A percentile compares a stretch with the other conserved stretches of the same genome.
Evolutionary conservation across 1,140 invertebrate species (phyloP).

Genomic region (Cydia strobilella): DNA sequence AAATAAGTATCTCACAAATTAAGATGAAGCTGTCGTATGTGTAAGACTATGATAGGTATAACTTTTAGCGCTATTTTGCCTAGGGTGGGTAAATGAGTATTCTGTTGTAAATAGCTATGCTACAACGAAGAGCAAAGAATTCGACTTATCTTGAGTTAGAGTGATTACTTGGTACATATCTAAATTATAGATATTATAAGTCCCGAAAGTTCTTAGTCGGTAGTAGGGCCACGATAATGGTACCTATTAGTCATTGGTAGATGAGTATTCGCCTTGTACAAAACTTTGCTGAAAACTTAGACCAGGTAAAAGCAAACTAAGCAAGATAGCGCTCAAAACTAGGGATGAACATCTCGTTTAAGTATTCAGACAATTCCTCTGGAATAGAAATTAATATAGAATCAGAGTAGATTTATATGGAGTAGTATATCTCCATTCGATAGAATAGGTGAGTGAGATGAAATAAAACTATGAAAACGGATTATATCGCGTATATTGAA

Average conservation of each 20-base stretch:
- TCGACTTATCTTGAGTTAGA: too few species aligned
- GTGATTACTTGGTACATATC: background rate
- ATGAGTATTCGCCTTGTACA: constrained; percentile 6
- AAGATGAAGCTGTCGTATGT: too few species aligned
- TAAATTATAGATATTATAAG: background rate
- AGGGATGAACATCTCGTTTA: constrained; percentile 16
- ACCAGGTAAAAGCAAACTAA: constrained; percentile 25
- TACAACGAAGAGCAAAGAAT: too few species aligned
- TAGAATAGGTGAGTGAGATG: too few species aligned
- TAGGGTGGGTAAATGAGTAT: too few species aligned
- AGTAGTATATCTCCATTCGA: background rate
- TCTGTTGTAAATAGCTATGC: too few species aligned
- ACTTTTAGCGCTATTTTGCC: too few species aligned
- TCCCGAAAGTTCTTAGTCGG: background rate
- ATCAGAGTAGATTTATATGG: background rate
- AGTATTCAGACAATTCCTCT: constrained; percentile 30
- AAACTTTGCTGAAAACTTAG: constrained; percentile 17
- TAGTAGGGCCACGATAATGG: background rate
- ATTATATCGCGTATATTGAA: too few species aligned
- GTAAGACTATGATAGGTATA: too few species aligned
- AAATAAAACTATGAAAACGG: too few species aligned
- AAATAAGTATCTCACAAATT: too few species aligned
- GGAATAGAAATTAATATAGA: constrained; percentile 29
- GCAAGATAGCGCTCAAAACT: constrained; percentile 18
- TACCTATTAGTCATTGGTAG: background rate